Conservation (phyloP, 2,113 vertebrate genomes). For the Puma concolor region DNA sequence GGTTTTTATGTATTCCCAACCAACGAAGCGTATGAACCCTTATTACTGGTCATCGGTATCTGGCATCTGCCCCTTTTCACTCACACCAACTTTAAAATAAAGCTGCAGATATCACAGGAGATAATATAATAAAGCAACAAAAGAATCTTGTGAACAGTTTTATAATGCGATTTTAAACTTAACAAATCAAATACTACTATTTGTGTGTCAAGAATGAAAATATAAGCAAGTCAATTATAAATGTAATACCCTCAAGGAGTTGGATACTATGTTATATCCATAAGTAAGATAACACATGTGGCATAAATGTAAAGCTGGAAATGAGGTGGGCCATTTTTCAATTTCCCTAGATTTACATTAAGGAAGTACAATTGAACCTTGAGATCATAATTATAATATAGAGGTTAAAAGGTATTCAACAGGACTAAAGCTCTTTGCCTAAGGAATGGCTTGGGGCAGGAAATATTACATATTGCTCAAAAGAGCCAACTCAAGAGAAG, state of each 20-base stretch:
- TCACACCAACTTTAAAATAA: conserved; percentile 46
- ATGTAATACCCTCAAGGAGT: conserved; percentile 46
- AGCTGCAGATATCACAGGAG: neutral
- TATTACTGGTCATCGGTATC: neutral
- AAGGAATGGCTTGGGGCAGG: neutral
- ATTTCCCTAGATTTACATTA: conserved; percentile 66
- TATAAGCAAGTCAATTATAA: conserved; percentile 49
- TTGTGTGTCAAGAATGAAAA: conserved; percentile 51
- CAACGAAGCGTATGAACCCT: conserved; percentile 21
- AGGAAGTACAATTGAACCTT: conserved; percentile 55
- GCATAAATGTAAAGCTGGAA: conserved; percentile 56
- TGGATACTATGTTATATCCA: conserved; percentile 47
- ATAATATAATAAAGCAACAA: conserved; percentile 42
- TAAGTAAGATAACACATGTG: conserved; percentile 74
- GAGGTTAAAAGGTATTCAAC: conserved; percentile 51
- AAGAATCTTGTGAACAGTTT: conserved; percentile 42
- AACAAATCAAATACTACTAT: conserved; percentile 32
- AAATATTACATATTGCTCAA: neutral
- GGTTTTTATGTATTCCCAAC: neutral
- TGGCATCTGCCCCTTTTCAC: neutral
- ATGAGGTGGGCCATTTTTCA: conserved; percentile 67
- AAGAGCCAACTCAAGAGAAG: conserved; percentile 37
- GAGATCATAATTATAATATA: conserved; percentile 56
- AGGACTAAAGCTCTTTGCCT: conserved; percentile 46
- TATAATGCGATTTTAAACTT: conserved; percentile 57